phyloP scores from a whole-genome alignment of 1,140 invertebrate genomes.

The Drosophila pseudoananassae region DNA sequence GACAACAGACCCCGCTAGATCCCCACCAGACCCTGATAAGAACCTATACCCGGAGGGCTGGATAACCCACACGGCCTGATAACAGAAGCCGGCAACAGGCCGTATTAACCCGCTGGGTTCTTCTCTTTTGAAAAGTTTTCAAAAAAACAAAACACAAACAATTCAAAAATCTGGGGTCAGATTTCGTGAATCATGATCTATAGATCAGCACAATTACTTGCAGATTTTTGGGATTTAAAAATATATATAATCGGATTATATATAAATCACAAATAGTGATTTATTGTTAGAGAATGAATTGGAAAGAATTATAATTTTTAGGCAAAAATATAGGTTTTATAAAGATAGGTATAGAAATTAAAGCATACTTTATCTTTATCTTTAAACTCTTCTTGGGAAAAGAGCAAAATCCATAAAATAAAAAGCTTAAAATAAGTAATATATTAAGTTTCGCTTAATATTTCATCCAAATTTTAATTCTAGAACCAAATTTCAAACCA shows the following conservation, averaged over 20 bases:
- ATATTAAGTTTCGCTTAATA: too few species aligned
- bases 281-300: background rate
- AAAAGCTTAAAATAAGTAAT: too few species aligned
- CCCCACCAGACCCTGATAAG: constrained; percentile 24
- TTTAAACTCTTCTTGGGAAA: too few species aligned
- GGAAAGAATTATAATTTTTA: too few species aligned
- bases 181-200: background rate
- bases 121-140: background rate
- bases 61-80: constrained; percentile 23
- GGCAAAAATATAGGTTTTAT: too few species aligned
- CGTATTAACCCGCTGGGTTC: constrained; percentile 23
- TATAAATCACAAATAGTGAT: background rate
- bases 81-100: constrained; percentile 24
- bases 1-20: constrained; percentile 16
- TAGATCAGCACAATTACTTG: background rate
- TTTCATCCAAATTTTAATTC: too few species aligned
- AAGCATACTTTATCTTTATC: too few species aligned
- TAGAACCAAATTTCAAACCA: background rate
- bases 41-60: constrained; percentile 6
- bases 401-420: too few species aligned
- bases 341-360: too few species aligned
- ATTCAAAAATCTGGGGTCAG: background rate
- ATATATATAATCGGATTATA: background rate
- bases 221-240: background rate
- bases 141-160: too few species aligned